Evolutionary conservation across 2,888 invertebrate genomes (phyloP).

Genomic region (Orchesella flavescens): DNA sequence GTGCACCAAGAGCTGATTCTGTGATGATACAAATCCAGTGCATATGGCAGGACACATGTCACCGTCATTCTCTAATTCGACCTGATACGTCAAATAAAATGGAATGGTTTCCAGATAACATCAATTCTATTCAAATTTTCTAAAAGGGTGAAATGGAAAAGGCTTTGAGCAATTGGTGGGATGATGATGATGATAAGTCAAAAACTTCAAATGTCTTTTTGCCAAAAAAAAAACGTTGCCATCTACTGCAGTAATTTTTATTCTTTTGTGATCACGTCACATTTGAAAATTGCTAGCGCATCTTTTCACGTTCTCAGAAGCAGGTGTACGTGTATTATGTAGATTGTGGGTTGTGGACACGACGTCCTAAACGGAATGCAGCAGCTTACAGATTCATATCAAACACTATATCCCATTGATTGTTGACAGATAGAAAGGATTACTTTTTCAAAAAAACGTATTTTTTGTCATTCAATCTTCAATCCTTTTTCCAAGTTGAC

Average conservation of each 20-base stretch:
- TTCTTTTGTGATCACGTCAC: neutral
- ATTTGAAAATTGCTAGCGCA: neutral
- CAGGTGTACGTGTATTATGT: too few species aligned
- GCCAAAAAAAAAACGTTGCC: too few species aligned
- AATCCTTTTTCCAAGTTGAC: constrained; percentile 29
- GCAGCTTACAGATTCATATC: neutral
- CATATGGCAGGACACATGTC: constrained; percentile 31
- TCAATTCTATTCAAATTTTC: neutral
- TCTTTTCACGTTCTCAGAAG: neutral
- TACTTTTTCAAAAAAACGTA: constrained; percentile 1
- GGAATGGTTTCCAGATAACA: neutral
- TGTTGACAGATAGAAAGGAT: constrained; percentile 44
- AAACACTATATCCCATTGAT: neutral
- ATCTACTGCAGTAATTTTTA: too few species aligned
- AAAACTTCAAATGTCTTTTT: too few species aligned
- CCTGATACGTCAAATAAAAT: neutral
- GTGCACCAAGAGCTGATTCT: too few species aligned
- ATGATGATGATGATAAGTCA: too few species aligned
- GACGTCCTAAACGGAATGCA: neutral
- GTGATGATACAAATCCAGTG: neutral
- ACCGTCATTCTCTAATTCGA: constrained; percentile 29
- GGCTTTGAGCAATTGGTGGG: too few species aligned
- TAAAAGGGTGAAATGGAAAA: too few species aligned
- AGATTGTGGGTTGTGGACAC: neutral
- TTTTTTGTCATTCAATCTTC: neutral